These are phyloP conservation scores for Rallus crepitans DNA, from an alignment of 2,797 vertebrate genomes.

Conservation along the genomic window DNA sequence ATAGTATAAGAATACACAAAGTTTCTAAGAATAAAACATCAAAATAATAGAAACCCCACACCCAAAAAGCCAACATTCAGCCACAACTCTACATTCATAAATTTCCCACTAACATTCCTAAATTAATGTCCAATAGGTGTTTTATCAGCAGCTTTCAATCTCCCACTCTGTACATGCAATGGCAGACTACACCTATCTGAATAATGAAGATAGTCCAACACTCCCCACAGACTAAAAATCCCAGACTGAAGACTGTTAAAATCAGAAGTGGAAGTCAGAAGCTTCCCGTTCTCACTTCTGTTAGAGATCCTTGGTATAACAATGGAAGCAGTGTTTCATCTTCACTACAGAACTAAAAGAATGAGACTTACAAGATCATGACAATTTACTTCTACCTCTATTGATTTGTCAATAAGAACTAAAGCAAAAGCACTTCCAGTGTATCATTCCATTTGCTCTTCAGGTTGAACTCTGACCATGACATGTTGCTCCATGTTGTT, in stretches of 20 bases:
- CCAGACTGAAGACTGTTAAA: background rate
- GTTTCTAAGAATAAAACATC: background rate
- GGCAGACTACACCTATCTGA: background rate
- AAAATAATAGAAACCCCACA: background rate
- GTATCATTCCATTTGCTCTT: background rate
- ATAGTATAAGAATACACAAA: background rate
- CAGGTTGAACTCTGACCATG: accelerated
- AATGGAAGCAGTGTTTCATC: background rate
- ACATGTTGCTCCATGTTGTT: background rate
- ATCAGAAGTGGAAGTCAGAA: background rate
- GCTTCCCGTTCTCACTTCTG: background rate
- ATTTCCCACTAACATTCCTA: background rate
- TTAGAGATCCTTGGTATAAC: background rate
- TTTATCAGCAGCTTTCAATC: background rate
- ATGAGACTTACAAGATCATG: background rate
- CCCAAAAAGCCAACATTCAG: background rate
- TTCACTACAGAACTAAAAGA: background rate
- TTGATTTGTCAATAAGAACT: background rate
- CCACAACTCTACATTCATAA: background rate
- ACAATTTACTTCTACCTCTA: background rate
- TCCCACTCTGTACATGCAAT: background rate
- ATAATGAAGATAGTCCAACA: background rate
- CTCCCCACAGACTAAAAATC: background rate
- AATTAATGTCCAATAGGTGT: background rate
- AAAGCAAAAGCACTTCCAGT: background rate